Evolutionary conservation across 2,888 invertebrate genomes (phyloP), one percentile per base, ranked within the genome.

Genomic region (Eilema griseolum): DNA sequence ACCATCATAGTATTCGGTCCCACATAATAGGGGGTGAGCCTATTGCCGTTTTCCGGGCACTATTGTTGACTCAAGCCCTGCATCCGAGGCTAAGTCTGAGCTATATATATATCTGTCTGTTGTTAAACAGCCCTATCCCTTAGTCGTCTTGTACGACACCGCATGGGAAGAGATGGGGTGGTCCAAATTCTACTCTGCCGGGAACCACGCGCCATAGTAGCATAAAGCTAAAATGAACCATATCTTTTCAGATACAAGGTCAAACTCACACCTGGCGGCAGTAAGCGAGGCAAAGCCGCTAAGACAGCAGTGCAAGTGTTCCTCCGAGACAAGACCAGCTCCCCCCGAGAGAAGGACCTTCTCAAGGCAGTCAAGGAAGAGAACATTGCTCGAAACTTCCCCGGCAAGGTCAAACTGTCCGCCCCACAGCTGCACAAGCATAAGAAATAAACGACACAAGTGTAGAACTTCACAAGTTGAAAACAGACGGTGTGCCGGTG

Each of bases 341-440:
- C 97, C 0, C 92, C 94, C 5, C 95, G 99, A 59, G 99, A 99
- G 92, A 98, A 97, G 85, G 99, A 99, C 91, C 95, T 99, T 16
- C 95, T 99, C 8, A 98, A 98, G 88, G 98, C 98, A 4, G 97
- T 99, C 12, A 98, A 98, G 90, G 99, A 99, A 86, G 98, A 99
- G 87, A 97, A 97, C 75, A 94, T 99, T 41, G 98, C 99, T 0
- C 96, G 99, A 80, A 99, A 99, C 96, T 97, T 99, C 89, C 99
- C 99, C 14, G 99, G 99, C 52, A 99, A 99, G 95, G 99, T 99
- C 0, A 99, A 99, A 92, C 94, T 99, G 59, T 98, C 98, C 2
- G 98, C 98, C 2, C 98, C 98, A 0, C 97, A 97, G 86, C 89
- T 98, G 73, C 97, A 97, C 86, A 97, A 96, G 81, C 91, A 96